phyloP scores from a whole-genome alignment of 2,888 invertebrate species.

The Lithophane leautieri region DNA sequence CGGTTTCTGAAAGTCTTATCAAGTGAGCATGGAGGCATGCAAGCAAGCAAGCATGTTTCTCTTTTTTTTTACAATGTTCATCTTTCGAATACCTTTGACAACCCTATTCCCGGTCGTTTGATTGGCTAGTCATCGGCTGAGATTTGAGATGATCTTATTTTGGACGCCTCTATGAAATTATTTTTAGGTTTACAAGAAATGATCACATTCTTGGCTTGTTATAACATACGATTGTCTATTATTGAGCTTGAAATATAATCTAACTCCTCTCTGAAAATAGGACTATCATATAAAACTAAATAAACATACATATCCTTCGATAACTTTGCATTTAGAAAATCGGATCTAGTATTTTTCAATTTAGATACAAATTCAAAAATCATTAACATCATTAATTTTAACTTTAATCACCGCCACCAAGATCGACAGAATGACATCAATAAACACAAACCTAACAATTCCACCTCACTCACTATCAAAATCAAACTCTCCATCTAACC shows the following conservation, averaged over 20 bases:
- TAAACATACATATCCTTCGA: neutral
- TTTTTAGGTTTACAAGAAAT: conserved; percentile 18
- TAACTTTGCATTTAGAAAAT: neutral
- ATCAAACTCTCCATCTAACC: conserved; percentile 15
- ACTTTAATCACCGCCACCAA: no score
- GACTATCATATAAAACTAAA: neutral
- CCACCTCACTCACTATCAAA: neutral
- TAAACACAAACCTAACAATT: neutral
- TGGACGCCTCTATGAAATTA: conserved; percentile 11
- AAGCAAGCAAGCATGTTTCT: no score
- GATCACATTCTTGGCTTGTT: neutral
- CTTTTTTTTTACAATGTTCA: neutral
- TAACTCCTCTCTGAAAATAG: neutral
- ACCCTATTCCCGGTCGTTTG: conserved; percentile 20
- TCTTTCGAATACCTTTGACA: conserved; percentile 3
- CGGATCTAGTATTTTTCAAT: neutral
- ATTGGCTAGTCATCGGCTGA: conserved; percentile 56
- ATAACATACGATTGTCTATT: neutral
- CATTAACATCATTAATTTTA: neutral
- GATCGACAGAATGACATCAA: neutral
- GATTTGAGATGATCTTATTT: conserved; percentile 51
- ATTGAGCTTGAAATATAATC: neutral
- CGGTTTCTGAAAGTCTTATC: neutral
- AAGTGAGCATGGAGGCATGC: neutral
- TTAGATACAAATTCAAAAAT: neutral